These are phyloP conservation scores for Epistrophe eligans DNA, from an alignment of 2,888 invertebrate species.

Conservation along the genomic window DNA sequence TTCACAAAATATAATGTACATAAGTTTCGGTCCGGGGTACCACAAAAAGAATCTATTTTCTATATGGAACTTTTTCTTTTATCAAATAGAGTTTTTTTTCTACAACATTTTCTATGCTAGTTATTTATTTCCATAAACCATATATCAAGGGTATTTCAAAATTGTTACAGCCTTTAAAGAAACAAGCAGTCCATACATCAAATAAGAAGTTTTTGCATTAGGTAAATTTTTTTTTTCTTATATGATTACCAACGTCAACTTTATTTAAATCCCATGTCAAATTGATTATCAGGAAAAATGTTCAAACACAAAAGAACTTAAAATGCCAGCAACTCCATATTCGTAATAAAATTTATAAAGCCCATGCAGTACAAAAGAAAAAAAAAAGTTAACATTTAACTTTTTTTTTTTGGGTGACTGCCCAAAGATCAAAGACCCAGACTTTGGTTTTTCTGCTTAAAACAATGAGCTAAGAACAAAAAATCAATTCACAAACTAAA, in stretches of 20 bases:
- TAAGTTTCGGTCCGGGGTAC: too few species aligned
- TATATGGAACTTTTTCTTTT: too few species aligned
- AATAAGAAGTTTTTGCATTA: not conserved
- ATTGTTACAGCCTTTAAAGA: not conserved
- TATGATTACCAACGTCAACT: not conserved
- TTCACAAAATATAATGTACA: too few species aligned
- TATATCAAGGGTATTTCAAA: not conserved
- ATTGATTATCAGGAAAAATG: not conserved
- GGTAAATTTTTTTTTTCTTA: not conserved
- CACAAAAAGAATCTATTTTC: too few species aligned
- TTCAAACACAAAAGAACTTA: not conserved
- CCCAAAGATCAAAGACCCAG: conserved; percentile 21
- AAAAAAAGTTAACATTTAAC: not conserved
- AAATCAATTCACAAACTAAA: conserved; percentile 7
- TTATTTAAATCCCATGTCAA: not conserved
- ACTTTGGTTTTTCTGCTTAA: not conserved
- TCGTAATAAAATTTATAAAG: not conserved
- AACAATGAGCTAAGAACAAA: not conserved
- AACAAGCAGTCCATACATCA: not conserved
- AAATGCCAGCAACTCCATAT: not conserved
- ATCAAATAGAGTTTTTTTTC: too few species aligned
- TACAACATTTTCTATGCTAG: too few species aligned
- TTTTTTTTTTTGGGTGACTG: not conserved
- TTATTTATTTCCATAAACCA: not conserved
- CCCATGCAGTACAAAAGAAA: not conserved